phyloP scores from a whole-genome alignment of 2,888 invertebrate species.

The Horisme vitalbata region DNA sequence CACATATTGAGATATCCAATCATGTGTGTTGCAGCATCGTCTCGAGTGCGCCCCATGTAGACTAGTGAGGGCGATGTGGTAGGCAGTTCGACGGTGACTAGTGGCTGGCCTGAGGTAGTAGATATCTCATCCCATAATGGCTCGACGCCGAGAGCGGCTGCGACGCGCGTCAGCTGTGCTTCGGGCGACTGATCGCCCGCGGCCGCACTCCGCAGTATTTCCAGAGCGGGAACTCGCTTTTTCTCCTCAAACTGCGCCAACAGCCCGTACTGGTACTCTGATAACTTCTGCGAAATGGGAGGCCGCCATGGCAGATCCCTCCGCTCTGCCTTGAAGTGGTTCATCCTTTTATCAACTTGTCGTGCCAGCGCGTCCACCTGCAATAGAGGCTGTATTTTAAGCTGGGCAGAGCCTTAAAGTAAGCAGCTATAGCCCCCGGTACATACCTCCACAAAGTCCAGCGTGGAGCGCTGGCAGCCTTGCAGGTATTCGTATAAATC shows the following conservation, averaged over 20 bases:
- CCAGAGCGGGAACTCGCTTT: neutral
- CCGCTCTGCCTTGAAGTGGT: constrained; percentile 36
- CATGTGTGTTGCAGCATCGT: neutral
- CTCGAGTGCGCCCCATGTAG: neutral
- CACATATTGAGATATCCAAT: neutral
- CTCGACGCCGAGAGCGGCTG: neutral
- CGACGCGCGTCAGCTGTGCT: neutral
- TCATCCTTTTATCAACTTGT: constrained; percentile 60
- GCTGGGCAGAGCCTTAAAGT: too few species aligned
- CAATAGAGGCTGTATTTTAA: neutral
- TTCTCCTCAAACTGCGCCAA: constrained; percentile 1
- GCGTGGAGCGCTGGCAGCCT: constrained; percentile 58
- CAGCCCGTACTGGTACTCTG: neutral
- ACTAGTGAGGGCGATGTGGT: neutral
- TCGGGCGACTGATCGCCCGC: neutral
- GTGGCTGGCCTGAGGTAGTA: neutral
- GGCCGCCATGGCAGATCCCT: neutral
- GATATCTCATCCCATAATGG: neutral
- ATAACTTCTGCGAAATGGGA: neutral
- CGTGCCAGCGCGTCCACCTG: constrained; percentile 66
- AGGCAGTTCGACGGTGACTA: neutral
- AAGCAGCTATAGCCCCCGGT: too few species aligned
- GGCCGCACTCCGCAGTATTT: neutral
- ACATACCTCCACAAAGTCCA: constrained; percentile 69
- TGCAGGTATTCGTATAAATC: constrained; percentile 63